Percentiles rank a stretch among this genome's conserved stretches.
phyloP scores from a whole-genome alignment of 1,140 invertebrate species.

The Papilio polytes region DNA sequence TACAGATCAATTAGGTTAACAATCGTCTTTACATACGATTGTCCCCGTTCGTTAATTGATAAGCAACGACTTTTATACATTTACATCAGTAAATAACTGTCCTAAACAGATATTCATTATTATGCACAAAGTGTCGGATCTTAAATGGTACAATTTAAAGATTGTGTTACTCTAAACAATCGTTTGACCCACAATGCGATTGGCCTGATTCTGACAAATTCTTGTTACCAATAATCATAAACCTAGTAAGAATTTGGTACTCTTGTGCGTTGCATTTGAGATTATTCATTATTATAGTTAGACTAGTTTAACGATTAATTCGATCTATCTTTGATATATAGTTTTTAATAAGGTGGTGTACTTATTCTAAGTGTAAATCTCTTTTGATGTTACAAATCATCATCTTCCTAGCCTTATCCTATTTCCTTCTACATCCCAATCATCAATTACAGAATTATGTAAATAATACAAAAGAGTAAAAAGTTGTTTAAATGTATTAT shows the following conservation, averaged over 20 bases:
- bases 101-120: background rate
- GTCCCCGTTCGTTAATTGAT: constrained; percentile 19
- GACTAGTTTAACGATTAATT: background rate
- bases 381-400: too few species aligned
- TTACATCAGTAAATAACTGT: constrained; percentile 23
- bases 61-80: constrained; percentile 22
- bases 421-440: too few species aligned
- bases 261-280: background rate
- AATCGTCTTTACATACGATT: background rate
- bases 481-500: background rate
- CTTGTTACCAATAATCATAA: constrained; percentile 22
- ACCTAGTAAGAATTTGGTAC: constrained; percentile 2
- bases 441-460: background rate
- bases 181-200: constrained; percentile 24
- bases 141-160: constrained; percentile 26
- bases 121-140: constrained; percentile 1
- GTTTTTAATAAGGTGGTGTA: too few species aligned
- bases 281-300: background rate
- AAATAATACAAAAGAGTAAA: background rate
- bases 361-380: too few species aligned
- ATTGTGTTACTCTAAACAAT: constrained; percentile 18
- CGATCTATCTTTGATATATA: too few species aligned
- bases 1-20: background rate
- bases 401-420: too few species aligned
- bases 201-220: background rate